phyloP scores from a whole-genome alignment of 2,888 invertebrate genomes.

The Caradrina kadenii region DNA sequence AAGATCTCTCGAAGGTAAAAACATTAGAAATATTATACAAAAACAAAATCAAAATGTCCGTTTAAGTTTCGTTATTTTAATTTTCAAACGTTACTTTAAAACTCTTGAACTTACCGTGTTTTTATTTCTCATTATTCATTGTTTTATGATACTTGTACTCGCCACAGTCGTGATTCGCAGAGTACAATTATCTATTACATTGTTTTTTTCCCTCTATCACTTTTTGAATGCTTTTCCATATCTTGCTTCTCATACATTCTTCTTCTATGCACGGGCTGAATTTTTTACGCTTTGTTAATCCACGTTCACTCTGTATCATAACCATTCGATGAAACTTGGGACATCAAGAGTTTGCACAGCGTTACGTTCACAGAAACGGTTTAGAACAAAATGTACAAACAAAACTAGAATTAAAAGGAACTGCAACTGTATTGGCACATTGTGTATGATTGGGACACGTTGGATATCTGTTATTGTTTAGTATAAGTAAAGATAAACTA shows the following conservation, averaged over 20 bases:
- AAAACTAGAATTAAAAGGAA: constrained; percentile 67
- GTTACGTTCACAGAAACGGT: constrained; percentile 80
- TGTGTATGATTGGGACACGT: constrained; percentile 76
- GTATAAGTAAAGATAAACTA: constrained; percentile 71
- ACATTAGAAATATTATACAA: constrained; percentile 86
- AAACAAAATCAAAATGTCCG: constrained; percentile 79
- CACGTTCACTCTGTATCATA: constrained; percentile 89
- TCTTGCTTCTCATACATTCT: constrained; percentile 89
- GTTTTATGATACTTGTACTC: constrained; percentile 83
- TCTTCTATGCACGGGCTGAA: constrained; percentile 89
- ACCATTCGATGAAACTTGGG: constrained; percentile 79
- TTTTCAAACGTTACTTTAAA: constrained; percentile 77
- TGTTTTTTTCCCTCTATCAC: constrained; percentile 84
- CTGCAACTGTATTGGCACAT: constrained; percentile 78
- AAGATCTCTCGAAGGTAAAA: constrained; percentile 99
- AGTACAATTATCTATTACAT: constrained; percentile 82
- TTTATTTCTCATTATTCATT: constrained; percentile 80
- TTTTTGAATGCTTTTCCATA: constrained; percentile 88
- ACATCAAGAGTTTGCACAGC: constrained; percentile 85
- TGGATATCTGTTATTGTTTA: constrained; percentile 72
- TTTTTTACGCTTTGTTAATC: constrained; percentile 85
- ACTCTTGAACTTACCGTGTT: constrained; percentile 73
- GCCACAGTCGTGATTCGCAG: constrained; percentile 62
- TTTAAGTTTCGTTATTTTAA: constrained; percentile 82
- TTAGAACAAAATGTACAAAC: constrained; percentile 76